Evolutionary conservation across 53 echinoderm and acorn worm genomes (phyloP).

Genomic region (Echinometra lucunter): DNA sequence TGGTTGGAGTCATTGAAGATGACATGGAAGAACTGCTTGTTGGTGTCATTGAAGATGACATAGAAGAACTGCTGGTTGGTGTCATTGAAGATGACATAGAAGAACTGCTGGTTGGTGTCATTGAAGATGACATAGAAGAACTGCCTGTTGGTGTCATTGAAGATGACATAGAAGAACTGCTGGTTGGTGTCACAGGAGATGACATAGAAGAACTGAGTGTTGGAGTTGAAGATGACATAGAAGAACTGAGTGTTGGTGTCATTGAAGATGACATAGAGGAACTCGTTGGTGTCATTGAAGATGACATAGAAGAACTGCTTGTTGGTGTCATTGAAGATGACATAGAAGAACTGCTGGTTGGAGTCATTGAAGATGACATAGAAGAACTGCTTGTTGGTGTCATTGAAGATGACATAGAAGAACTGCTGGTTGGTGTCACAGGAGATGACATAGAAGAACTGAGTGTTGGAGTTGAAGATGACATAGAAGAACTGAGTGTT

Average conservation of each 20-base stretch:
- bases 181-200: neutral
- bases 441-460: neutral
- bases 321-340: neutral
- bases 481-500: neutral
- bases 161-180: neutral
- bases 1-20: neutral
- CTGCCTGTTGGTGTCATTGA: neutral
- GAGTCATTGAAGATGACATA: neutral
- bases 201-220: no score
- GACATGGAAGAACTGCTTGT: neutral
- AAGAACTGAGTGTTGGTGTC: neutral
- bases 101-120: neutral
- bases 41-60: neutral
- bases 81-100: neutral
- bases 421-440: neutral
- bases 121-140: neutral
- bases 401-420: neutral
- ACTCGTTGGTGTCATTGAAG: neutral
- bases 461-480: neutral
- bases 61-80: neutral
- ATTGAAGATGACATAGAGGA: neutral
- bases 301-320: neutral
- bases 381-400: neutral
- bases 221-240: neutral
- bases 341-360: neutral